Percentiles rank a stretch among this genome's conserved stretches.
phyloP scores from a whole-genome alignment of 1,140 invertebrate genomes.

The Nomia melanderi region DNA sequence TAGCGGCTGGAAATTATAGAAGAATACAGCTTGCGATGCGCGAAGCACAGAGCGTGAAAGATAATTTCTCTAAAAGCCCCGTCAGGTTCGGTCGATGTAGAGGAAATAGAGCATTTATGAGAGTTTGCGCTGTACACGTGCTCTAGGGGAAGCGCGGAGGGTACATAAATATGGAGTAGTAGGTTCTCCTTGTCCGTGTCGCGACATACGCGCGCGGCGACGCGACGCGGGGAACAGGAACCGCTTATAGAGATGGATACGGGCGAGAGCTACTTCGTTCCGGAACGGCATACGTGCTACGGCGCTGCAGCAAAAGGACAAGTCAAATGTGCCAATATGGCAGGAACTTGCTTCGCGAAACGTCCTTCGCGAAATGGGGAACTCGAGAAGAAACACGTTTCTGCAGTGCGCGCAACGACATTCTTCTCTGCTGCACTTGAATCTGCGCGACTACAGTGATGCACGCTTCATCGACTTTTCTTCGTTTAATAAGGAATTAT shows the following conservation, averaged over 20 bases:
- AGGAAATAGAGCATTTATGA: not conserved
- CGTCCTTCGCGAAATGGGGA: not conserved
- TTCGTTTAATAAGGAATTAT: too few relatives aligned
- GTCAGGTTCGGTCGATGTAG: not conserved
- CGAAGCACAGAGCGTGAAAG: not conserved
- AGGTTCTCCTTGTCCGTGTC: not conserved
- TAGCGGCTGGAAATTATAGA: too few relatives aligned
- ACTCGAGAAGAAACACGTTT: too few relatives aligned
- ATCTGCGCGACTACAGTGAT: too few relatives aligned
- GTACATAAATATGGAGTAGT: slow-evolving; percentile 1
- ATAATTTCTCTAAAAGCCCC: slow-evolving; percentile 4
- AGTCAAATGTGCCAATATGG: not conserved
- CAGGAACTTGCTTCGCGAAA: not conserved
- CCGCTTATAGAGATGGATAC: not conserved
- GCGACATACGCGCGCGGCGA: not conserved
- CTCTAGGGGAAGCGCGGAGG: not conserved
- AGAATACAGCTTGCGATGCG: too few relatives aligned
- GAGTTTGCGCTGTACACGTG: not conserved
- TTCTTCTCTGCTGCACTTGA: too few relatives aligned
- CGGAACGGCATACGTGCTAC: not conserved
- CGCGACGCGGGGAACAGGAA: not conserved
- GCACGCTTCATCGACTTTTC: too few relatives aligned
- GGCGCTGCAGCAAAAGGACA: not conserved
- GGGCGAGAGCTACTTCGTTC: slow-evolving; percentile 1
- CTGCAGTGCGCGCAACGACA: too few relatives aligned